Percentiles rank a stretch among this genome's conserved stretches.
These are phyloP conservation scores for Oxycera nigricornis DNA, from an alignment of 2,888 invertebrate species.

Conservation along the genomic window DNA sequence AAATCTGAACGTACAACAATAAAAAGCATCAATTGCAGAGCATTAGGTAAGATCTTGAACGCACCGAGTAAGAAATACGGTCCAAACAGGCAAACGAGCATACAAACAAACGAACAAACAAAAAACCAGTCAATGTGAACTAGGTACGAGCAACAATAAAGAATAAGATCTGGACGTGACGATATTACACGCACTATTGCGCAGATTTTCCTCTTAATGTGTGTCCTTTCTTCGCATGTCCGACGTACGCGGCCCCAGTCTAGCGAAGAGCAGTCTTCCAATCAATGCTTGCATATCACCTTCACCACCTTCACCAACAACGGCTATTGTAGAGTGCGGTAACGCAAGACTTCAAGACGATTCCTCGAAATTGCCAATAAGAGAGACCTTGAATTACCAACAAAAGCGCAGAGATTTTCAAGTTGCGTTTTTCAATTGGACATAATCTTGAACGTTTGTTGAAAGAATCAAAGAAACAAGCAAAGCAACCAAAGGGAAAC, in stretches of 20 bases:
- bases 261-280: background rate
- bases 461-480: background rate
- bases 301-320: no score
- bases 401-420: background rate
- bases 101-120: no score
- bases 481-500: background rate
- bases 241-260: background rate
- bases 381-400: background rate
- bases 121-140: no score
- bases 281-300: no score
- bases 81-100: no score
- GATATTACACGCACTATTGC: constrained; percentile 38
- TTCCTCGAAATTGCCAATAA: constrained; percentile 11
- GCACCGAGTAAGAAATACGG: no score
- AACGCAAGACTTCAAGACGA: background rate
- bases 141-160: constrained; percentile 32
- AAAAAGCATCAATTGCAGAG: no score
- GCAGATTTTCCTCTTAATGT: constrained; percentile 20
- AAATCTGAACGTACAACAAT: no score
- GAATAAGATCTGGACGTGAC: constrained; percentile 33
- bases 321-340: background rate
- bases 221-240: constrained; percentile 4
- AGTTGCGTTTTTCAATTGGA: background rate
- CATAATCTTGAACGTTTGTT: background rate
- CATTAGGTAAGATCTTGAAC: no score